Percentiles rank a stretch among this genome's conserved stretches.
Evolutionary conservation across 2,797 vertebrate species (phyloP).

Genomic region (Lemur catta): DNA sequence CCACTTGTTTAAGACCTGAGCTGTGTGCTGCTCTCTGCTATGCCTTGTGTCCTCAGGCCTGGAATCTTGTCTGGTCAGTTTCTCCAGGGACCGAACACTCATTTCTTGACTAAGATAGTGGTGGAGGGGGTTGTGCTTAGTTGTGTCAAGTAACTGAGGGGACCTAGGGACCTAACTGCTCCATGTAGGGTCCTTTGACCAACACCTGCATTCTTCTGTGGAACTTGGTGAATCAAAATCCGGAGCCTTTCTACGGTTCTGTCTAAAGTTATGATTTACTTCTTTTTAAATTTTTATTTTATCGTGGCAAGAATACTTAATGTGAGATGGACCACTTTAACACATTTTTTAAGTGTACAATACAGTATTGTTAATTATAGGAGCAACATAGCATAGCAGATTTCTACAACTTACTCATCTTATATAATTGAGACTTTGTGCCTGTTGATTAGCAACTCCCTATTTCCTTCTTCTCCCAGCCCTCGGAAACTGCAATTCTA

Average conservation of each 20-base stretch:
- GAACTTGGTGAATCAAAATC: not conserved
- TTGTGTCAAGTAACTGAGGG: not conserved
- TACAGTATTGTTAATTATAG: not conserved
- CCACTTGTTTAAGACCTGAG: not conserved
- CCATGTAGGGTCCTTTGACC: not conserved
- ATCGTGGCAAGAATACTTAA: not conserved
- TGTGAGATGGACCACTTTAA: not conserved
- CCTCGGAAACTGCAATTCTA: not conserved
- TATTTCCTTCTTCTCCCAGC: not conserved
- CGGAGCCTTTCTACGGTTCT: not conserved
- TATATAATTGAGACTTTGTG: not conserved
- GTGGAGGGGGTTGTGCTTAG: not conserved
- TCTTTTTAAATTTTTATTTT: not conserved
- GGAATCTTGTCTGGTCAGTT: not conserved
- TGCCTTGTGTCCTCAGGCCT: not conserved
- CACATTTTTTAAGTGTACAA: not conserved
- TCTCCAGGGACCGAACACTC: not conserved
- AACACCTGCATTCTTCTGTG: not conserved
- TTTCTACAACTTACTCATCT: not conserved
- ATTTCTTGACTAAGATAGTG: not conserved
- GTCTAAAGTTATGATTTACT: not conserved
- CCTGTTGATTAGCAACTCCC: not conserved
- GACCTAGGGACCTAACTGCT: not conserved
- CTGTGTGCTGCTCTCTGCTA: not conserved
- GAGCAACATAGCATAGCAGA: not conserved